Evolutionary conservation across 2,113 vertebrate species (phyloP).

Genomic region (Toxotes jaculatrix): DNA sequence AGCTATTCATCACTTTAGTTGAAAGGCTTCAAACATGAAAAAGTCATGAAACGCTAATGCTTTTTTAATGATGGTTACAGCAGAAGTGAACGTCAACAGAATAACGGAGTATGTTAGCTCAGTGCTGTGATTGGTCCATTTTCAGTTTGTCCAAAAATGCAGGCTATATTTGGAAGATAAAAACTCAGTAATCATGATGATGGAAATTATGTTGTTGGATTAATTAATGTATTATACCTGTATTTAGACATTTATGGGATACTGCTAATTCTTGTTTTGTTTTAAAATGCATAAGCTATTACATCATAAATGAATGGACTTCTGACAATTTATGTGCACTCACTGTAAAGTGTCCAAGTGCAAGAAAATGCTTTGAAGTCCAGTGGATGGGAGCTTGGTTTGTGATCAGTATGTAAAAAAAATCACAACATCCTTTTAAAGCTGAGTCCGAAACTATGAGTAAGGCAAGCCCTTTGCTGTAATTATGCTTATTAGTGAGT

Average conservation of each 20-base stretch:
- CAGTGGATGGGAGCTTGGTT: background rate
- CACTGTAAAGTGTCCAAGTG: background rate
- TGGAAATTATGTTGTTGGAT: background rate
- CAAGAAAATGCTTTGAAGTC: background rate
- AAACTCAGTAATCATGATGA: background rate
- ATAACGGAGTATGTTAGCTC: background rate
- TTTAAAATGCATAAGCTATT: background rate
- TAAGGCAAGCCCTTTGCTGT: background rate
- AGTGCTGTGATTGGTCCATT: background rate
- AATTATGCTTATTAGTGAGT: slow-evolving; percentile 43
- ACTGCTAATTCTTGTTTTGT: background rate
- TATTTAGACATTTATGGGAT: background rate
- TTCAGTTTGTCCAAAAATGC: background rate
- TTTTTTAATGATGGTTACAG: slow-evolving; percentile 32
- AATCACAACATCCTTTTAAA: background rate
- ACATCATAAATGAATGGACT: background rate
- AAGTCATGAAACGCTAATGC: slow-evolving; percentile 28
- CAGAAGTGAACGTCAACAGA: background rate
- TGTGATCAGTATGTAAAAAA: background rate
- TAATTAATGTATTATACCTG: background rate
- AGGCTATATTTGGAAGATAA: background rate
- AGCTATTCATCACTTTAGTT: slow-evolving; percentile 22
- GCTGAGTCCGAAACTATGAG: background rate
- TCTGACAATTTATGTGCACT: background rate
- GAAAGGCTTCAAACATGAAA: slow-evolving; percentile 21